A percentile compares a stretch with the other conserved stretches of the same genome.
Conservation (phyloP, 2,797 vertebrate species). For the Dendrocincla tyrannina region DNA sequence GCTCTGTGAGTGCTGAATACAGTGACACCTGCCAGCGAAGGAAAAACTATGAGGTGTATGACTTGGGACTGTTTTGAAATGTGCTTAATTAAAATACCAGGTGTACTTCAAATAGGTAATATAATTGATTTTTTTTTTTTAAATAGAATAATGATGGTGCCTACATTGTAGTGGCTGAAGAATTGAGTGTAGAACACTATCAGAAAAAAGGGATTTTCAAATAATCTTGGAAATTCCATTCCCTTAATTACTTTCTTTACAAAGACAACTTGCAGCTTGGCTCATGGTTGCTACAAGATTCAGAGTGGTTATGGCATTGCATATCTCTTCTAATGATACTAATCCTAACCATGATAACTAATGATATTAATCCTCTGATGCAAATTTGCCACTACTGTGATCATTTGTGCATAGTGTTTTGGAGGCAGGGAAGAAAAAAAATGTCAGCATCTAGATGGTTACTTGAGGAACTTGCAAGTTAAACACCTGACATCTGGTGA, state of each 20-base stretch:
- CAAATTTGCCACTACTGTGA: background rate
- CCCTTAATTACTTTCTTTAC: background rate
- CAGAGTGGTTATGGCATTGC: background rate
- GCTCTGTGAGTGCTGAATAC: background rate
- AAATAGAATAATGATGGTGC: background rate
- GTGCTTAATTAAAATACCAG: background rate
- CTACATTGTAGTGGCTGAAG: background rate
- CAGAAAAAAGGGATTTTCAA: background rate
- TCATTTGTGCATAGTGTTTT: background rate
- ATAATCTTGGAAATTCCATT: background rate
- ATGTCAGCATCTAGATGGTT: conserved; percentile 6
- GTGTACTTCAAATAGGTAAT: background rate
- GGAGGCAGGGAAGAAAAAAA: background rate
- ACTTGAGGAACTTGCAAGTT: background rate
- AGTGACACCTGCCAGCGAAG: background rate
- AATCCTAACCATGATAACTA: background rate
- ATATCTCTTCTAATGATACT: background rate
- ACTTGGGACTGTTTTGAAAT: background rate
- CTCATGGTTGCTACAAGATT: background rate
- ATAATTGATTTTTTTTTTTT: background rate
- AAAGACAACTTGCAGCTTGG: background rate
- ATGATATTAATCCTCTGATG: background rate
- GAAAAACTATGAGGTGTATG: background rate
- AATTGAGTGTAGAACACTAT: background rate
- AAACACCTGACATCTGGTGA: conserved; percentile 38